These are phyloP conservation scores for Hipparchia sbordonii DNA, from an alignment of 2,888 invertebrate genomes.

Conservation along the genomic window DNA sequence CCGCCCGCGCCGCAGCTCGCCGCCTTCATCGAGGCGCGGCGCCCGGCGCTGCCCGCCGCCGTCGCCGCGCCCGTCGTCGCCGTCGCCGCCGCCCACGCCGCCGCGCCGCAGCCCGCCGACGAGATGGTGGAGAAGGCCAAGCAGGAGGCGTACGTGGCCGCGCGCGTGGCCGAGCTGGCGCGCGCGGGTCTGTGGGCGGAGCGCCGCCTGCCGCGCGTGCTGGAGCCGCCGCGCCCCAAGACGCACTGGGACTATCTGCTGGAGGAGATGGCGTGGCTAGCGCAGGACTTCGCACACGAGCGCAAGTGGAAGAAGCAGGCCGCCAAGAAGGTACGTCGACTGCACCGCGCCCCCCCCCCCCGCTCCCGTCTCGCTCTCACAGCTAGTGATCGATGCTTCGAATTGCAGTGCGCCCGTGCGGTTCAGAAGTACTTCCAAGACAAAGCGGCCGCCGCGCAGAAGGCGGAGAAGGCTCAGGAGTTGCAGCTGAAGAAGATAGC, in stretches of 20 bases:
- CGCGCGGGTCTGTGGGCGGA: slow-evolving; percentile 98
- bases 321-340: slow-evolving; percentile 88
- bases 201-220: slow-evolving; percentile 94
- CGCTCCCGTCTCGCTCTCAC: no score
- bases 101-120: slow-evolving; percentile 70
- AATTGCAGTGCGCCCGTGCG: slow-evolving; percentile 90
- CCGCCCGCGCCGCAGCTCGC: slow-evolving; percentile 89
- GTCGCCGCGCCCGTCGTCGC: slow-evolving; percentile 81
- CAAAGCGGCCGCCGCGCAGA: slow-evolving; percentile 93
- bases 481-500: slow-evolving; percentile 93
- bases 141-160: slow-evolving; percentile 96
- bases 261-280: slow-evolving; percentile 99
- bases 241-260: slow-evolving; percentile 99
- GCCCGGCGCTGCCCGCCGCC: slow-evolving; percentile 79
- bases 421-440: slow-evolving; percentile 96
- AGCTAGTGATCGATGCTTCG: neutral
- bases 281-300: slow-evolving; percentile 98
- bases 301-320: slow-evolving; percentile 98
- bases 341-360: neutral
- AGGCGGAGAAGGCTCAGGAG: slow-evolving; percentile 96
- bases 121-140: slow-evolving; percentile 74
- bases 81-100: slow-evolving; percentile 55
- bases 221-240: slow-evolving; percentile 94
- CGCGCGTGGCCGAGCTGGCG: slow-evolving; percentile 94
- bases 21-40: slow-evolving; percentile 88